A percentile compares a stretch with the other conserved stretches of the same genome.
Conservation (phyloP, 92 coral and sea anemone species). For the Porites rus region DNA sequence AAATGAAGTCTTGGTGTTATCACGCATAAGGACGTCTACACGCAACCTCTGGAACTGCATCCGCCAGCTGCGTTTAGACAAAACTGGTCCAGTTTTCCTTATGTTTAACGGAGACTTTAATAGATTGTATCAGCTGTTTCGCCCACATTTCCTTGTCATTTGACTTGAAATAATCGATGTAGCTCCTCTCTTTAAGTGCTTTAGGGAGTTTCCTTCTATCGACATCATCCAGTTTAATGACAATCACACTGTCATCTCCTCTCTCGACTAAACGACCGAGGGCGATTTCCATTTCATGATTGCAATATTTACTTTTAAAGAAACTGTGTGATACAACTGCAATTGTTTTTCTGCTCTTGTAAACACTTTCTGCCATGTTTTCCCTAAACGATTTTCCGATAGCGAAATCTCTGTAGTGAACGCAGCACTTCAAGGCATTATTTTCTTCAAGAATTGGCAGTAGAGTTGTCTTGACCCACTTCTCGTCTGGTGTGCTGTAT, state of each 20-base stretch:
- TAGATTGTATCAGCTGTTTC: background rate
- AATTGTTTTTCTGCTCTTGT: background rate
- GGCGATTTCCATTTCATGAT: slow-evolving; percentile 9
- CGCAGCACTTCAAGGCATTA: slow-evolving; percentile 20
- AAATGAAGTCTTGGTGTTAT: too few species aligned
- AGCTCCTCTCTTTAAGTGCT: slow-evolving; percentile 23
- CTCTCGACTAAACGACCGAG: slow-evolving; percentile 12
- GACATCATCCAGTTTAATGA: slow-evolving; percentile 21
- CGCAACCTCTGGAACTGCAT: too few species aligned
- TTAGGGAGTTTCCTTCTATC: background rate
- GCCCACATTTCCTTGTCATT: slow-evolving; percentile 20
- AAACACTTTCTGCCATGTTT: slow-evolving; percentile 39
- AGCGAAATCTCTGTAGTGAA: slow-evolving; percentile 27
- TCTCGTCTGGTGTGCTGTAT: slow-evolving; percentile 17
- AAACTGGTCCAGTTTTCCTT: too few species aligned
- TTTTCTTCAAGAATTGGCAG: slow-evolving; percentile 26
- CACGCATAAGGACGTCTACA: too few species aligned
- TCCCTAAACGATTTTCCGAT: background rate
- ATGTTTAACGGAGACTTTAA: background rate
- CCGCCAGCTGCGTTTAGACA: too few species aligned
- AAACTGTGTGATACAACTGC: slow-evolving; percentile 30
- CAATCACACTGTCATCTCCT: slow-evolving; percentile 24
- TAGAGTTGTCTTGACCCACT: slow-evolving; percentile 4
- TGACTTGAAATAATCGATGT: slow-evolving; percentile 18
- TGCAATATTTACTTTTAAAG: slow-evolving; percentile 13